phyloP scores from a whole-genome alignment of 2,888 invertebrate species.

The Druceiella hillmani region DNA sequence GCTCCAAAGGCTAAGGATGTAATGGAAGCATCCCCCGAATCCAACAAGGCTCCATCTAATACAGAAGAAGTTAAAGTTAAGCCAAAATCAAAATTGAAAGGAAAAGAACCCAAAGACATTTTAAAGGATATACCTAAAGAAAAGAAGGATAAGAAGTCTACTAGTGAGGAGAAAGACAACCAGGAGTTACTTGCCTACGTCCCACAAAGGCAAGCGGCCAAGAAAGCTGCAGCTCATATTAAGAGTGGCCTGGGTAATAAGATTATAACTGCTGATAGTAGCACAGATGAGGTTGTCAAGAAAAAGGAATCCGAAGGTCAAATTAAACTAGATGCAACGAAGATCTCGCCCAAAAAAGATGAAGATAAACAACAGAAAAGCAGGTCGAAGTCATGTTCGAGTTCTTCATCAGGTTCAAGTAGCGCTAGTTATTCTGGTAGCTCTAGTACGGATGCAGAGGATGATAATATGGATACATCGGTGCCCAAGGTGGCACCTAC shows the following conservation, averaged over 20 bases:
- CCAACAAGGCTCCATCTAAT: slow-evolving; percentile 28
- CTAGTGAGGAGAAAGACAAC: slow-evolving; percentile 57
- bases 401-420: slow-evolving; percentile 50
- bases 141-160: slow-evolving; percentile 33
- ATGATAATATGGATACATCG: slow-evolving; percentile 34
- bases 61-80: slow-evolving; percentile 33
- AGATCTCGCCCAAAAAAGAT: slow-evolving; percentile 44
- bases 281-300: slow-evolving; percentile 33
- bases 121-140: slow-evolving; percentile 32
- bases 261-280: slow-evolving; percentile 37
- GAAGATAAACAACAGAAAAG: slow-evolving; percentile 35
- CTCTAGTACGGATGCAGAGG: slow-evolving; percentile 56
- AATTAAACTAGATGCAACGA: slow-evolving; percentile 31
- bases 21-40: too few relatives aligned
- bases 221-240: slow-evolving; percentile 86
- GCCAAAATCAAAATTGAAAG: slow-evolving; percentile 44
- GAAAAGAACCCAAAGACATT: slow-evolving; percentile 32
- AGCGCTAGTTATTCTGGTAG: slow-evolving; percentile 53
- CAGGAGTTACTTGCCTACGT: slow-evolving; percentile 72
- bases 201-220: slow-evolving; percentile 85
- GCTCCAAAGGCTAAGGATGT: slow-evolving; percentile 36
- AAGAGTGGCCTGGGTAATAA: slow-evolving; percentile 68
- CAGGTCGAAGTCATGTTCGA: slow-evolving; percentile 39
- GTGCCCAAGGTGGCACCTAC: slow-evolving; percentile 30
- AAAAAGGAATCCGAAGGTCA: slow-evolving; percentile 36